Percentiles rank a stretch among this genome's conserved stretches.
phyloP scores from a whole-genome alignment of 2,888 invertebrate species.

The Omphaloscelis lunosa region DNA sequence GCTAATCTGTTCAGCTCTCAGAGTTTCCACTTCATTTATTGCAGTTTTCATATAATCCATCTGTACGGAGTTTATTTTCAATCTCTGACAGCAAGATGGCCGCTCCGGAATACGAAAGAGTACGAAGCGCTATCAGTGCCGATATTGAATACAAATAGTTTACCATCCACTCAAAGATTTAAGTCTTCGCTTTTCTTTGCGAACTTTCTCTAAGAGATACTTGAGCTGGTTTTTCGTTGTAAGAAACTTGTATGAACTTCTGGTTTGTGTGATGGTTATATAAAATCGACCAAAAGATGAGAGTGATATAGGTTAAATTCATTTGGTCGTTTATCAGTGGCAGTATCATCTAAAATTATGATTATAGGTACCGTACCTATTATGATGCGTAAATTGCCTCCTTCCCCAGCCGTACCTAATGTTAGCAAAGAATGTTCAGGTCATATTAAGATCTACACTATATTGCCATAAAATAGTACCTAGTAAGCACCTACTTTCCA shows the following conservation, averaged over 20 bases:
- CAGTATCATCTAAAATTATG: neutral
- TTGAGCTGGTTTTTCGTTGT: neutral
- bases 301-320: neutral
- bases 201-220: neutral
- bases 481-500: neutral
- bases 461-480: neutral
- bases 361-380: neutral
- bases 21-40: constrained; percentile 20
- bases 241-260: neutral
- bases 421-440: neutral
- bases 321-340: neutral
- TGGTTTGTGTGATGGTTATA: neutral
- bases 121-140: neutral
- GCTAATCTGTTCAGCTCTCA: neutral
- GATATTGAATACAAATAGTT: constrained; percentile 55
- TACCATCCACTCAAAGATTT: constrained; percentile 27
- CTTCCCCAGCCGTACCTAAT: neutral
- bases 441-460: neutral
- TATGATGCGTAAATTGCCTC: neutral
- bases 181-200: neutral
- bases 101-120: constrained; percentile 54
- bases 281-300: neutral
- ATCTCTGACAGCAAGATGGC: constrained; percentile 53
- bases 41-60: constrained; percentile 45
- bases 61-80: constrained; percentile 58